Evolutionary conservation across 2,797 vertebrate genomes (phyloP).

Genomic region (Pygocentrus nattereri): DNA sequence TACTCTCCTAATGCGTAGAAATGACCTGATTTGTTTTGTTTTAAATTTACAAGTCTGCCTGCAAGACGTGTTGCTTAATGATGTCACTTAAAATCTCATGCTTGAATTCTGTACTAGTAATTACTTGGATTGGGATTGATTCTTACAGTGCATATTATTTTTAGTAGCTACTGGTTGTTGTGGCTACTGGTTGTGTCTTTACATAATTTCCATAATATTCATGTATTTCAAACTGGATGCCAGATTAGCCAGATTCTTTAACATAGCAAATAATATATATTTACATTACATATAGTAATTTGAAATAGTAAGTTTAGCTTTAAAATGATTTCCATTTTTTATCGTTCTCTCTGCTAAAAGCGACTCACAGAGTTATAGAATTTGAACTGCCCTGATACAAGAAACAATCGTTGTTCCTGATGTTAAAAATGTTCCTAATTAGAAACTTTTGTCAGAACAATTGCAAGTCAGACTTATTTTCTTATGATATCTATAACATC

Average conservation of each 20-base stretch:
- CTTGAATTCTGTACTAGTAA: neutral
- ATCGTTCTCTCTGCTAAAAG: no score
- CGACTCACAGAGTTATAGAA: no score
- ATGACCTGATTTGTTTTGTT: conserved; percentile 16
- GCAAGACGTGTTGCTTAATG: neutral
- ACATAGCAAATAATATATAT: neutral
- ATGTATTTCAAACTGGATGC: neutral
- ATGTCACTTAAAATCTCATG: neutral
- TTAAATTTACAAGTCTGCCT: neutral
- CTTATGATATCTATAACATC: no score
- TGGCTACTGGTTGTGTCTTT: neutral
- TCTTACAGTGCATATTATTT: neutral
- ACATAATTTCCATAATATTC: neutral
- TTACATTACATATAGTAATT: neutral
- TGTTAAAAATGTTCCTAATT: no score
- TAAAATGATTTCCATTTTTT: neutral
- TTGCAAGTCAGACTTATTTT: no score
- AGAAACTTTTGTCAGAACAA: no score
- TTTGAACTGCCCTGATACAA: no score
- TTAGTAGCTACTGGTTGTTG: neutral
- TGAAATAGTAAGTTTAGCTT: neutral
- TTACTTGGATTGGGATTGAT: neutral
- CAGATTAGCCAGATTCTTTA: neutral
- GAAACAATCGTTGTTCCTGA: no score
- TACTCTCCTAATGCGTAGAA: neutral